phyloP scores from a whole-genome alignment of 2,113 vertebrate genomes.

The Pycnonotus jocosus region DNA sequence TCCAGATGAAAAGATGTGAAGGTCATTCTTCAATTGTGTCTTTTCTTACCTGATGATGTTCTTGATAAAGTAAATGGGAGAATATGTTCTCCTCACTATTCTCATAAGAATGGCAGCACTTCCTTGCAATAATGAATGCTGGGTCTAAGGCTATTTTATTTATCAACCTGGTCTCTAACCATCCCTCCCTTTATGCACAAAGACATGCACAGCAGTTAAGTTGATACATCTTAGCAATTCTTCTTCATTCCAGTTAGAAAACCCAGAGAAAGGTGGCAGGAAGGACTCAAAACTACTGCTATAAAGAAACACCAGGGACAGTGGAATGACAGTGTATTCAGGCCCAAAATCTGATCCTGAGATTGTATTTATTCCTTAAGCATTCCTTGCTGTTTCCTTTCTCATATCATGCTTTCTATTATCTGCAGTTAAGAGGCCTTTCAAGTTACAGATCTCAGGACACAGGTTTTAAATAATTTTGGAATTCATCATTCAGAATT shows the following conservation, averaged over 20 bases:
- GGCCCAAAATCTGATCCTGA: neutral
- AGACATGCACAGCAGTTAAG: accelerated
- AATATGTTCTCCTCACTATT: neutral
- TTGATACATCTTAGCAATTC: neutral
- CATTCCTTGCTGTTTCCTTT: neutral
- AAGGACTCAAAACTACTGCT: neutral
- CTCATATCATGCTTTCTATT: neutral
- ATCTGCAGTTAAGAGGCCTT: neutral
- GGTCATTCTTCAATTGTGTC: neutral
- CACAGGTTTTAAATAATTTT: neutral
- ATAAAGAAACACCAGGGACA: neutral
- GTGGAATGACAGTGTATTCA: neutral
- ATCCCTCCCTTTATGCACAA: neutral
- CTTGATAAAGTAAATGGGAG: neutral
- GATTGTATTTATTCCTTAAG: neutral
- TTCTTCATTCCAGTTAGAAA: neutral
- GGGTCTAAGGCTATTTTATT: neutral
- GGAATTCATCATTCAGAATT: too few species aligned
- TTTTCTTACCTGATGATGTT: neutral
- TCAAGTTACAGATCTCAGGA: neutral
- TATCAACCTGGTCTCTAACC: neutral
- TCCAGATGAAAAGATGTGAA: neutral
- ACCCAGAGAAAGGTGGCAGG: neutral
- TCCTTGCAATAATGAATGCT: neutral
- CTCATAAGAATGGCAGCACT: neutral